Percentiles rank a stretch among this genome's conserved stretches.
Evolutionary conservation across 2,888 invertebrate genomes (phyloP).

Genomic region (Calameuta idolon): DNA sequence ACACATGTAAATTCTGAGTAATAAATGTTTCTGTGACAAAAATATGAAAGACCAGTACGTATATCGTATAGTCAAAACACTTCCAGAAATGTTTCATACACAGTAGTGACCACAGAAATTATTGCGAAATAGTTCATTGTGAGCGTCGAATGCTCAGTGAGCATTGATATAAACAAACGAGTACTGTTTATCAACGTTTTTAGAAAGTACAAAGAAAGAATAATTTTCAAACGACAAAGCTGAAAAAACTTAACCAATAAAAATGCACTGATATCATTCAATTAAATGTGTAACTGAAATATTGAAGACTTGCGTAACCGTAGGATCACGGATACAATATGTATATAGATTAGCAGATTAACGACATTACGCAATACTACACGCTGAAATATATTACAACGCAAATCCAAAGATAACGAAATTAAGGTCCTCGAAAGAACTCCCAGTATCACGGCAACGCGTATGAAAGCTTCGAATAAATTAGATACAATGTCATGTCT

Average conservation of each 20-base stretch:
- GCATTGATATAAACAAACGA: not conserved
- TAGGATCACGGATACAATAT: conserved; percentile 3
- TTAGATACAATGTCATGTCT: not conserved
- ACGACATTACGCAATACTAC: not conserved
- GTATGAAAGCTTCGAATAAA: not conserved
- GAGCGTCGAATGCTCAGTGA: not conserved
- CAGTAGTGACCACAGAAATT: not conserved
- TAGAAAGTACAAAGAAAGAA: not conserved
- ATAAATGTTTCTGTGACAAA: not conserved
- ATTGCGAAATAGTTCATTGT: not conserved
- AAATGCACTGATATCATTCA: not conserved
- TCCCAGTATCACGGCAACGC: not conserved
- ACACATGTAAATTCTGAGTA: not conserved
- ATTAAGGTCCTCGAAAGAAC: not conserved
- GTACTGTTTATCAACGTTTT: not conserved
- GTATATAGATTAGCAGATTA: not conserved
- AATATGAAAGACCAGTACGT: not conserved
- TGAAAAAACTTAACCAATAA: not conserved
- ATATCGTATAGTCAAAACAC: not conserved
- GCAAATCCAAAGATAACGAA: not conserved
- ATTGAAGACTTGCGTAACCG: not conserved
- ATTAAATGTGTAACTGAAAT: not conserved
- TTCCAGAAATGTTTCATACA: not conserved
- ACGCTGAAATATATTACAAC: not conserved
- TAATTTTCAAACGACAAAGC: not conserved